phyloP scores from a whole-genome alignment of 2,113 vertebrate genomes.

The Sinocyclocheilus maitianheensis region DNA sequence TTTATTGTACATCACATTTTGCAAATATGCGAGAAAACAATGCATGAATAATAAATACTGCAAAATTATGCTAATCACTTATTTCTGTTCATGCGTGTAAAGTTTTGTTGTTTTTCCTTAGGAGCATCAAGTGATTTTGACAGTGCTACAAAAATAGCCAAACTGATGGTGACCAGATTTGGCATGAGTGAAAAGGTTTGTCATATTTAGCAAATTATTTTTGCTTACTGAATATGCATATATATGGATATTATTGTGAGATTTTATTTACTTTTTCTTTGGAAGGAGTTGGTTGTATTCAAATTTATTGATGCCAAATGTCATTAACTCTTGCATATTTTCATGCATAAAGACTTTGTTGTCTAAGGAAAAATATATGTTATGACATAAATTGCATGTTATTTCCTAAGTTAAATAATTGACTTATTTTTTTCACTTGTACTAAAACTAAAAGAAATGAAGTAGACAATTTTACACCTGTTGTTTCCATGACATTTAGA shows the following conservation, averaged over 20 bases:
- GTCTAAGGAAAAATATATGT: not conserved
- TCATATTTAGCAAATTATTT: not conserved
- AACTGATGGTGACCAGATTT: slow-evolving; percentile 93
- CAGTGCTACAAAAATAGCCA: slow-evolving; percentile 92
- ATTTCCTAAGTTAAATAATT: not conserved
- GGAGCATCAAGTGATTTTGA: slow-evolving; percentile 98
- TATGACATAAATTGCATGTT: not conserved
- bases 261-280: not conserved
- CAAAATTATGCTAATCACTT: not conserved
- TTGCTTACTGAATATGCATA: not conserved
- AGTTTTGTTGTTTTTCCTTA: slow-evolving; percentile 59
- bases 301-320: no score
- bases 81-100: not conserved
- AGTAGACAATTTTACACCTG: not conserved
- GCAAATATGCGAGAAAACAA: no score
- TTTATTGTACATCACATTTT: no score
- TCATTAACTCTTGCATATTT: no score
- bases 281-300: no score
- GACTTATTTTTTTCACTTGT: no score
- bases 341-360: no score
- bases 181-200: slow-evolving; percentile 93
- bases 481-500: not conserved
- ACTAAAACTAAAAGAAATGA: not conserved
- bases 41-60: no score
- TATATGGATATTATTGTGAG: not conserved